Base-by-base conservation (phyloP, 2,888 invertebrate genomes). In the Parascotia fuliginaria region DNA sequence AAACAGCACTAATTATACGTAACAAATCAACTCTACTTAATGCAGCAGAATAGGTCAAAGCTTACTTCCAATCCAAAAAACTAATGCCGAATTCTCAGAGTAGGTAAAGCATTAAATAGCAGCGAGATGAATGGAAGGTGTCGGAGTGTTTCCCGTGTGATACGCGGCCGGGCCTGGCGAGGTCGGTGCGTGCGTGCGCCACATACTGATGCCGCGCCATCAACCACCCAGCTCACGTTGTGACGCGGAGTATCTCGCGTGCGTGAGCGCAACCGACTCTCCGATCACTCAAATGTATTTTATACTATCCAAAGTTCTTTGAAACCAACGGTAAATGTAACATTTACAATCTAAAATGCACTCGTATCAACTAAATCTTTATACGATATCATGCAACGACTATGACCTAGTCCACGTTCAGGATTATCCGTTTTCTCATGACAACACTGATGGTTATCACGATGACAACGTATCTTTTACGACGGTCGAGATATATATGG, bases 171-270 rank as follows among this genome's bases (percentile, higher is more conserved):
- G 27, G 43, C 16, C 5, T 28, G 37, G 50, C 28, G 43, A 34
- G 49, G 31, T n/a, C 36, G 45, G 48, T 28, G 49, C 42, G 50
- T 41, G 50, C 67, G 67, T 66, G 70, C 37, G 39, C n/a, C 40
- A 44, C 69, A 60, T 65, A 69, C 65, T 47, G 61, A 65, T 60
- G 44, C 2, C 46, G 13, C 27, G 31, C 12, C 48, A 55, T 63
- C 53, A 43, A 11, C 39, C 41, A 67, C 32, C 29, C 69, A 14
- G 32, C 49, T 64, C 65, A 68, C 60, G 65, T 55, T 45, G 40
- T 9, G 19, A 13, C 27, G 33, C 13, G 38, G 42, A 46, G 19
- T 52, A 52, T 32, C 28, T 39, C 31, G 47, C 36, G 44, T 42
- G 46, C 36, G 34, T 28, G 15, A 19, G 3, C 19, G 19, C 46